Conservation (phyloP, 2,797 vertebrate genomes). For the Pseudochaenichthys georgianus region DNA sequence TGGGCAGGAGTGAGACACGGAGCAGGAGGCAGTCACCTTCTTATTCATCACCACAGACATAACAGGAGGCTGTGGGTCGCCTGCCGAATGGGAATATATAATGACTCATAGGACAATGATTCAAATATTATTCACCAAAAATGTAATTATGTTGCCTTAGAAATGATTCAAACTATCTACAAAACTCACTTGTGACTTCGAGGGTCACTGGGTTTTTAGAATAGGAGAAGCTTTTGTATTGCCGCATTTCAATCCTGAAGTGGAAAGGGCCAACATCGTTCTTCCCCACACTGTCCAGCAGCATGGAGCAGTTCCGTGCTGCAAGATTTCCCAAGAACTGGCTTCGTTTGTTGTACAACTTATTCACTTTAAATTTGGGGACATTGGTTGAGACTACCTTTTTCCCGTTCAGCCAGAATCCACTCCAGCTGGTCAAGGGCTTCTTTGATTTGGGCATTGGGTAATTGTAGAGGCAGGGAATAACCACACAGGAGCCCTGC, state of each 20-base stretch:
- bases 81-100: conserved; percentile 4
- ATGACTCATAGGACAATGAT: neutral
- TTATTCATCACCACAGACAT: neutral
- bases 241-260: conserved; percentile 34
- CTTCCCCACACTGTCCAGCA: conserved; percentile 12
- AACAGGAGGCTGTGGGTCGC: conserved; percentile 9
- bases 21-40: conserved; percentile 20
- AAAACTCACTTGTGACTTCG: conserved; percentile 22
- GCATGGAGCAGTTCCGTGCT: conserved; percentile 8
- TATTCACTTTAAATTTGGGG: neutral
- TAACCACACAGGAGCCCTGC: conserved; percentile 40
- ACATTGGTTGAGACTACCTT: conserved; percentile 7
- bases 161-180: neutral
- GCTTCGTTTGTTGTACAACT: conserved; percentile 14
- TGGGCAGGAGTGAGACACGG: conserved; percentile 36
- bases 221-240: conserved; percentile 15
- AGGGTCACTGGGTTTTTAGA: neutral
- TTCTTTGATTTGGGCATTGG: neutral
- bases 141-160: too few relatives aligned
- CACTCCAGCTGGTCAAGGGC: neutral
- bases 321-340: conserved; percentile 4
- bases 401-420: conserved; percentile 27
- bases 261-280: conserved; percentile 34
- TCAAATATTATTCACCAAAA: neutral
- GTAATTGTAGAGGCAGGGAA: conserved; percentile 30